A percentile compares a stretch with the other conserved stretches of the same genome.
phyloP scores from a whole-genome alignment of 2,797 vertebrate genomes.

The Stomatorhinus walkeri region DNA sequence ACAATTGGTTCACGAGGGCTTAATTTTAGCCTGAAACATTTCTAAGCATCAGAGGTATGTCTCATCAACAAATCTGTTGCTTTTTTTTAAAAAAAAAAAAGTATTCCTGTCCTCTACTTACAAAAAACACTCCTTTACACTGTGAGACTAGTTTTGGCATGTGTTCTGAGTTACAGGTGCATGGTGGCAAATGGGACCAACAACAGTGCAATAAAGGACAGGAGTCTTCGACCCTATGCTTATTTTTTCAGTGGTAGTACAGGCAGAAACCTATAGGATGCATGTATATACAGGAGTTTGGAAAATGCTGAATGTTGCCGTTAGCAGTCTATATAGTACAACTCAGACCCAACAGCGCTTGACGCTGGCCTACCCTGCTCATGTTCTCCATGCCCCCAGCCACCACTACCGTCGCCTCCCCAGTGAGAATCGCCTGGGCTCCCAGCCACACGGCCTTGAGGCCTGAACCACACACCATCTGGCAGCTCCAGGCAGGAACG shows the following conservation, averaged over 20 bases:
- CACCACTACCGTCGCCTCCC: slow-evolving; percentile 78
- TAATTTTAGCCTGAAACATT: neutral
- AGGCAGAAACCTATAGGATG: neutral
- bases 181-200: neutral
- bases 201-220: neutral
- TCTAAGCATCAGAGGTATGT: neutral
- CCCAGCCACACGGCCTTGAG: slow-evolving; percentile 86
- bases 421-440: slow-evolving; percentile 73
- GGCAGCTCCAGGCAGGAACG: slow-evolving; percentile 91
- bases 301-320: neutral
- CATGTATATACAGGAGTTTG: neutral
- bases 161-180: neutral
- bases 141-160: neutral
- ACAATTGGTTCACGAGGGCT: neutral
- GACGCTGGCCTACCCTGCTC: slow-evolving; percentile 73
- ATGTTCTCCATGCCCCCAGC: slow-evolving; percentile 97
- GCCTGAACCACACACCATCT: slow-evolving; percentile 95
- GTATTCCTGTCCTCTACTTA: neutral
- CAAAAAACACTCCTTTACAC: neutral
- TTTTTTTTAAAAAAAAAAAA: neutral
- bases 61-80: neutral
- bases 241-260: neutral
- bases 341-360: neutral
- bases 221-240: neutral
- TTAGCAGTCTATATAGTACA: neutral